These are phyloP conservation scores for Harpalus rubripes DNA, from an alignment of 2,888 invertebrate genomes.

Conservation along the genomic window DNA sequence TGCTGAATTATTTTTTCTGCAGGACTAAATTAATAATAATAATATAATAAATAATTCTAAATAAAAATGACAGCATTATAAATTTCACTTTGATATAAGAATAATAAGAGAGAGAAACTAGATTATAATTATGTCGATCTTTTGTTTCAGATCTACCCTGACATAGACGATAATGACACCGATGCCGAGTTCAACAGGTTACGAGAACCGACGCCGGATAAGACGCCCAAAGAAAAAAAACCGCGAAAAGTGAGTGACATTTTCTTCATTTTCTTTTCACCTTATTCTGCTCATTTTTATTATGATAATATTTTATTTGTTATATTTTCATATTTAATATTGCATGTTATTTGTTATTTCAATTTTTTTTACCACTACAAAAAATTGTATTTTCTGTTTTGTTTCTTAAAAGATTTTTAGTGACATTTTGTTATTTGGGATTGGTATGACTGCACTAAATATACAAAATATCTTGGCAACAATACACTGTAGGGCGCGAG, in stretches of 20 bases:
- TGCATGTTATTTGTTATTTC: too few species aligned
- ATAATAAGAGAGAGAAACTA: constrained; percentile 8
- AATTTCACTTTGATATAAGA: background rate
- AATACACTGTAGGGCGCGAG: too few species aligned
- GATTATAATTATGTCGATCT: constrained; percentile 5
- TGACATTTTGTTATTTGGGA: too few species aligned
- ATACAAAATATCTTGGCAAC: too few species aligned
- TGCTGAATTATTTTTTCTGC: too few species aligned
- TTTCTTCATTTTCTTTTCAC: constrained; percentile 12
- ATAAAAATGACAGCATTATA: background rate
- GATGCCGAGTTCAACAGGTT: constrained; percentile 87
- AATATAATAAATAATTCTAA: too few species aligned
- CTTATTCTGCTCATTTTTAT: background rate
- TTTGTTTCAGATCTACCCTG: constrained; percentile 76
- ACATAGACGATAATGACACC: constrained; percentile 80
- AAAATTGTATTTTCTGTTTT: too few species aligned
- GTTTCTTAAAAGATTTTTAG: too few species aligned
- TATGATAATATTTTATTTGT: background rate
- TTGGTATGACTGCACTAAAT: too few species aligned
- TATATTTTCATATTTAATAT: too few species aligned
- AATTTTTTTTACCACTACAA: too few species aligned
- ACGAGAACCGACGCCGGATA: constrained; percentile 70
- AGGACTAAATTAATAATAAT: too few species aligned
- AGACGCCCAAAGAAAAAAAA: constrained; percentile 70
- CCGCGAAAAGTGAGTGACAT: constrained; percentile 71